Evolutionary conservation across 1,140 invertebrate genomes (phyloP).

Genomic region (Calephelis nemesis): DNA sequence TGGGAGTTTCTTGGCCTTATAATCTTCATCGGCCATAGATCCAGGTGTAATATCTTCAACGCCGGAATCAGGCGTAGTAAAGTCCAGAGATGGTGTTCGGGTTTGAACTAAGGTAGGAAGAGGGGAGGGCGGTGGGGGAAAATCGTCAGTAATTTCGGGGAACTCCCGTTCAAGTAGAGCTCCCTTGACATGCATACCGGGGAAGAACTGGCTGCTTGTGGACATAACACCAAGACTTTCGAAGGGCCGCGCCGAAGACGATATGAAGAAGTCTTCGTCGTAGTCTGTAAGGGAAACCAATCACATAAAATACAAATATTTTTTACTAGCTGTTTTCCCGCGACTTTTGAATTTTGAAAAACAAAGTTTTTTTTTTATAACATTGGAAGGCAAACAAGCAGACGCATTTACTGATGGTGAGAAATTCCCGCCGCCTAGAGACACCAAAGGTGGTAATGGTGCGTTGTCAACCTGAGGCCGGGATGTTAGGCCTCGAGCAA

Average conservation of each 20-base stretch:
- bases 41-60: constrained; percentile 80
- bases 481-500: too few relatives aligned
- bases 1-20: constrained; percentile 44
- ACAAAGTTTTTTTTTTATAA: too few relatives aligned
- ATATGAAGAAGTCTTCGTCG: constrained; percentile 86
- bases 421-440: too few relatives aligned
- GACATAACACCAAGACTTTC: constrained; percentile 81
- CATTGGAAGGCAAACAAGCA: too few relatives aligned
- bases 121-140: constrained; percentile 46
- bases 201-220: constrained; percentile 86
- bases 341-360: too few relatives aligned
- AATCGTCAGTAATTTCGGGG: constrained; percentile 40
- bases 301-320: neutral
- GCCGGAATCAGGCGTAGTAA: constrained; percentile 80
- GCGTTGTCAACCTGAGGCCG: too few relatives aligned
- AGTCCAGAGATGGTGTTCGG: constrained; percentile 58
- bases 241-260: constrained; percentile 85
- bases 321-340: too few relatives aligned
- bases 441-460: too few relatives aligned
- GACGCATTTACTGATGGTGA: too few relatives aligned
- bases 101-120: constrained; percentile 35
- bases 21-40: constrained; percentile 61
- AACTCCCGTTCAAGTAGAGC: constrained; percentile 21
- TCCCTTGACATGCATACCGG: constrained; percentile 76
- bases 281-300: constrained; percentile 45